Conservation (phyloP, 92 coral and sea anemone genomes). For the Siderastrea siderea region DNA sequence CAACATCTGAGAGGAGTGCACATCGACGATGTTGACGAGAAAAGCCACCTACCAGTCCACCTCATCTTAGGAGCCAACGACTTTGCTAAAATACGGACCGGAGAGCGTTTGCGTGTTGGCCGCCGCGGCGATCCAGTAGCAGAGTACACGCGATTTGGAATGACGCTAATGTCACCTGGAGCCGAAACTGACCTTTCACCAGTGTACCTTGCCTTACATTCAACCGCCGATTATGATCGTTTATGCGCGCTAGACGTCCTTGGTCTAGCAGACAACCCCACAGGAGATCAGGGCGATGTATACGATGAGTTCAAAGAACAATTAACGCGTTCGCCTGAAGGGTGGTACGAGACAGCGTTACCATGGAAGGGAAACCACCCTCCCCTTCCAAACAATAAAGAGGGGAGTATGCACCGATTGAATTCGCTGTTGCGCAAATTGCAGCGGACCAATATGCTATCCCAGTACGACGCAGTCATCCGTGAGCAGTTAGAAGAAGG, state of each 20-base stretch:
- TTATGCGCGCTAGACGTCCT: too few species aligned
- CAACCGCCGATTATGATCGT: too few species aligned
- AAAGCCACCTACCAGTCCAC: conserved; percentile 66
- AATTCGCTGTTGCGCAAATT: conserved; percentile 35
- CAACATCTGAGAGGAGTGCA: conserved; percentile 69
- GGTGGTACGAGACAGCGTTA: conserved; percentile 74
- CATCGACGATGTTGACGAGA: conserved; percentile 68
- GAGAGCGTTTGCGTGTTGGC: conserved; percentile 70
- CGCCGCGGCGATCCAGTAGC: conserved; percentile 82
- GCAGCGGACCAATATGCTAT: conserved; percentile 44
- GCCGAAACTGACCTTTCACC: conserved; percentile 20
- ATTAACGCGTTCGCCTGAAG: conserved; percentile 47
- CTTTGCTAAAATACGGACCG: conserved; percentile 69
- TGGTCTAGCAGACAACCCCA: too few species aligned
- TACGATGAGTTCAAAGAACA: conserved; percentile 78
- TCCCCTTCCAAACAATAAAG: conserved; percentile 54
- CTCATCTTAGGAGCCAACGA: conserved; percentile 74
- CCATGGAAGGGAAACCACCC: conserved; percentile 62
- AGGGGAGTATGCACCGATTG: conserved; percentile 56
- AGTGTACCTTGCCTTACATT: too few species aligned
- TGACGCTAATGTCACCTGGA: conserved; percentile 81
- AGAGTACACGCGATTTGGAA: conserved; percentile 74
- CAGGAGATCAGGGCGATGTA: conserved; percentile 25
- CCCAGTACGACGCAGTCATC: conserved; percentile 66
- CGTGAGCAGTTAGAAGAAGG: conserved; percentile 71